Conservation (phyloP, 2,113 vertebrate genomes). For the Platichthys flesus region DNA sequence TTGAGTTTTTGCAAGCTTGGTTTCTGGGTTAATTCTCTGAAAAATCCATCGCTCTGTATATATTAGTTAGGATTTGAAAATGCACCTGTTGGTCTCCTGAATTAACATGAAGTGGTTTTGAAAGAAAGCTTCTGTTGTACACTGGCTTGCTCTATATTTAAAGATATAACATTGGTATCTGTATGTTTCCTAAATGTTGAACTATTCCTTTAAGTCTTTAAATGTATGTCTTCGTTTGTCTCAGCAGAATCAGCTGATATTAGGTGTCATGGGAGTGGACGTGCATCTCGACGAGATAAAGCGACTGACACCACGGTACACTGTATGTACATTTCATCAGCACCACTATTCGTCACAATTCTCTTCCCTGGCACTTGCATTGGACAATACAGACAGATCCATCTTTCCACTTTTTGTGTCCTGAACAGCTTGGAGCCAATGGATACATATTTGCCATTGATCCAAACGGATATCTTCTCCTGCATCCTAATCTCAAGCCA, state of each 20-base stretch:
- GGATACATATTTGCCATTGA: conserved; percentile 99
- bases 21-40: too few relatives aligned
- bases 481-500: conserved; percentile 96
- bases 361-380: not conserved
- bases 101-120: too few relatives aligned
- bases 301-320: conserved; percentile 93
- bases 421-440: conserved; percentile 88
- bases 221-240: conserved; percentile 13
- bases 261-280: conserved; percentile 97
- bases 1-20: too few relatives aligned
- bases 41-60: too few relatives aligned
- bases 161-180: too few relatives aligned
- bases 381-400: not conserved
- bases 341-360: not conserved
- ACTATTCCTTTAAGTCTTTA: too few relatives aligned
- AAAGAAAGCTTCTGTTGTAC: too few relatives aligned
- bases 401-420: not conserved
- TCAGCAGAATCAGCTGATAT: conserved; percentile 95
- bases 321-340: conserved; percentile 81
- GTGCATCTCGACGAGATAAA: conserved; percentile 98
- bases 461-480: conserved; percentile 96
- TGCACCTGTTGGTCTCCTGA: too few relatives aligned
- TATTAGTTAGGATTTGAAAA: too few relatives aligned
- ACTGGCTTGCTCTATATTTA: too few relatives aligned
- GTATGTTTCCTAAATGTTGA: too few relatives aligned